A percentile compares a stretch with the other conserved stretches of the same genome.
Conservation (phyloP, 1,140 invertebrate genomes). For the Drosophila takahashii region DNA sequence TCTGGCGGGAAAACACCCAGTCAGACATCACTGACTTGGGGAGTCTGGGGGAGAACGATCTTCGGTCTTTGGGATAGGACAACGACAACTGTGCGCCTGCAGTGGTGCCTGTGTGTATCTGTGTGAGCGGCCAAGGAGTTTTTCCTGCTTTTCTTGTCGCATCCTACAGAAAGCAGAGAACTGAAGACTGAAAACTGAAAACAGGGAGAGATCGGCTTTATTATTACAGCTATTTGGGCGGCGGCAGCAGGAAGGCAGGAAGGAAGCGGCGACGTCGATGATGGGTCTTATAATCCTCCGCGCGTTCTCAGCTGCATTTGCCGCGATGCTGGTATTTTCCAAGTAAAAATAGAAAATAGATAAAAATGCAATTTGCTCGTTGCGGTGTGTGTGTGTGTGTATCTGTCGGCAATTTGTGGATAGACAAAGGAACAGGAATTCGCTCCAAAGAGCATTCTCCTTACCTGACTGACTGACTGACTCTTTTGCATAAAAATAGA, state of each 20-base stretch:
- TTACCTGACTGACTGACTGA: conserved; percentile 55
- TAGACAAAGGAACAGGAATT: conserved; percentile 82
- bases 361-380: conserved; percentile 77
- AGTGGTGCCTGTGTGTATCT: conserved; percentile 20
- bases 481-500: conserved; percentile 79
- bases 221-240: conserved; percentile 74
- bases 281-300: conserved; percentile 73
- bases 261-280: conserved; percentile 62
- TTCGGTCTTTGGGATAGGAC: conserved; percentile 53
- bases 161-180: conserved; percentile 61
- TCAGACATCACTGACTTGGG: conserved; percentile 8
- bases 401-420: conserved; percentile 73
- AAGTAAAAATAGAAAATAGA: conserved; percentile 74
- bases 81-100: conserved; percentile 37
- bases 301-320: conserved; percentile 25
- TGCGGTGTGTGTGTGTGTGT: conserved; percentile 24
- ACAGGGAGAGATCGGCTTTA: conserved; percentile 53
- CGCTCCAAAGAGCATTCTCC: conserved; percentile 65
- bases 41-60: conserved; percentile 22
- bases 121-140: conserved; percentile 70
- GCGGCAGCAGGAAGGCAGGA: conserved; percentile 51
- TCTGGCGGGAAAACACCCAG: conserved; percentile 27
- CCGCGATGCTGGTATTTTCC: conserved; percentile 60
- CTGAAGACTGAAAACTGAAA: background rate
- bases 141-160: conserved; percentile 81